Base-by-base conservation (phyloP, 2,888 invertebrate genomes). In the Coenonympha glycerion region DNA sequence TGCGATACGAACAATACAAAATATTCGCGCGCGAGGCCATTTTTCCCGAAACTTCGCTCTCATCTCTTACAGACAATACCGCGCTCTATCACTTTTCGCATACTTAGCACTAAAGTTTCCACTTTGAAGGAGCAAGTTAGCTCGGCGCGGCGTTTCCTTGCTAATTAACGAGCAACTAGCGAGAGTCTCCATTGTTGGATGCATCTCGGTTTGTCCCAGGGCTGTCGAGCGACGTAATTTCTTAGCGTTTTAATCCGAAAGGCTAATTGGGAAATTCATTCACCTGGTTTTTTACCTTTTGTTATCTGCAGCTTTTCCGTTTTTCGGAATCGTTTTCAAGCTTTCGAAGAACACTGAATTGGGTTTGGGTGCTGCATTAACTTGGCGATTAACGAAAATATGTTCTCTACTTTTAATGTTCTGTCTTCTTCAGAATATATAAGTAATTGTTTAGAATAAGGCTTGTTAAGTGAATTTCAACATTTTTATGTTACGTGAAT, bases 161-260 rank as follows among this genome's bases (percentile, higher is more conserved):
- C 75, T 77, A 77, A 77, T 77, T 79, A 77, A 72, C 66, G 71
- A 67, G 63, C 56, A 60, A 63, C 59, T 61, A 65, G 62, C 52
- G 59, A 54, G 59, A 61, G 59, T 61, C 64, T 69, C 69, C 69
- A 76, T 73, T 79, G 76, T 79, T 65, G 66, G 61, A 52, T 30
- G 55, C 58, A 53, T 59, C 64, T 65, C 57, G 58, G 62, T 62
- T 57, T 58, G 49, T 52, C 55, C 15, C 26, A 55, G 52, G 55
- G 55, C 26, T 55, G 53, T 8, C 21, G 16, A 26, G 16, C 6
- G 9, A n/a, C 4, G 16, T 24, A 34, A 33, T 41, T 41, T 41
- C 33, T 48, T 24, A n/a, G 8, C 18, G 21, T 13, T 18, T 33
- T 31, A 30, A 24, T 19, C 24, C 8, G 16, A 16, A 28, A 26